These are phyloP conservation scores for Sylvia borin DNA, from an alignment of 2,797 vertebrate genomes.

Conservation along the genomic window DNA sequence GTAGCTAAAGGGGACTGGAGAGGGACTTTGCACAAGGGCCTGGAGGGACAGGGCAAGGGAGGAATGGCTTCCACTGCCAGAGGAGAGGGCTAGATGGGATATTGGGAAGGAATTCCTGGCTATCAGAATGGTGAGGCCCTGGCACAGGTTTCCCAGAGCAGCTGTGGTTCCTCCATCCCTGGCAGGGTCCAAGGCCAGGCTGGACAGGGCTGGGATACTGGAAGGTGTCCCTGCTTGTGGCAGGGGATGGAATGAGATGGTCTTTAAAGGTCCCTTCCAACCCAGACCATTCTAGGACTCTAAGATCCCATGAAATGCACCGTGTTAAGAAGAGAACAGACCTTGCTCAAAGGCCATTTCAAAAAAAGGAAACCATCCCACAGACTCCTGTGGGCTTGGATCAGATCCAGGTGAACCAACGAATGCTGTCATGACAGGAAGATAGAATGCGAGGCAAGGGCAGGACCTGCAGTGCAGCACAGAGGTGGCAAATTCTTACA, in stretches of 20 bases:
- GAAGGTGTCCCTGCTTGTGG: neutral
- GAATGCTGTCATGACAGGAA: neutral
- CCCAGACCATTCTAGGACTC: neutral
- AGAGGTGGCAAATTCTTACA: rapidly evolving
- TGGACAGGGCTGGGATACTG: rapidly evolving
- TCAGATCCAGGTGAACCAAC: neutral
- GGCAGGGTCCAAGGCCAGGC: neutral
- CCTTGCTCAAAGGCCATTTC: neutral
- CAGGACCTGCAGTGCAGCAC: neutral
- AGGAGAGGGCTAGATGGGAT: rapidly evolving
- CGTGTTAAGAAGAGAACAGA: neutral
- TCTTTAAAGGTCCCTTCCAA: neutral
- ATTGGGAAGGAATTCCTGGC: rapidly evolving
- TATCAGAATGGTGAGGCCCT: rapidly evolving
- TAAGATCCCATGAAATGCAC: neutral
- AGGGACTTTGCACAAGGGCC: neutral
- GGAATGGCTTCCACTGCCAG: neutral
- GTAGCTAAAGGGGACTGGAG: neutral
- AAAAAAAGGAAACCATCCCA: neutral
- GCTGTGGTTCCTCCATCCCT: neutral
- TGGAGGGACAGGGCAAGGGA: neutral
- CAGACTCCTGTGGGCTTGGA: neutral
- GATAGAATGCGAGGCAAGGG: rapidly evolving
- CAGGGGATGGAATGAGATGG: neutral
- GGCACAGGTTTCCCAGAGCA: neutral